These are phyloP conservation scores for Muntiacus muntjak DNA, from an alignment of 2,113 vertebrate species.

Conservation along the genomic window DNA sequence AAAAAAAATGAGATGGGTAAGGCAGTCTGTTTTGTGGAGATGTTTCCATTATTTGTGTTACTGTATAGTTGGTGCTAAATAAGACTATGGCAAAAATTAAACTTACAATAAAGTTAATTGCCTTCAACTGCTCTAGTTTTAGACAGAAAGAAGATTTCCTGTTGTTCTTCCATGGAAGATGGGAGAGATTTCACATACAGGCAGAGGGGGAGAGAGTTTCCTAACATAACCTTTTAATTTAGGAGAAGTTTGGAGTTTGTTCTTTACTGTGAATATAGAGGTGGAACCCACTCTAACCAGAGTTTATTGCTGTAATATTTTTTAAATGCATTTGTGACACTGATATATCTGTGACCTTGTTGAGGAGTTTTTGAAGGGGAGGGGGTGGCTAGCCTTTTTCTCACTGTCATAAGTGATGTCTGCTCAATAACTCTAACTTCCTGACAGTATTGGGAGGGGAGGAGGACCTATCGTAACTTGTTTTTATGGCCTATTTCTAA, in stretches of 20 bases:
- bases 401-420: background rate
- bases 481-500: background rate
- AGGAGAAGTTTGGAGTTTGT: slow-evolving; percentile 32
- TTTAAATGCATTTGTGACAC: slow-evolving; percentile 13
- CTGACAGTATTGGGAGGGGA: background rate
- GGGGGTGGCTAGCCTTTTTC: background rate
- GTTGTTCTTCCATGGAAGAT: background rate
- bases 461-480: background rate
- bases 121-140: background rate
- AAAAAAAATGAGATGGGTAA: slow-evolving; percentile 61
- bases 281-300: background rate
- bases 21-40: slow-evolving; percentile 56
- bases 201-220: background rate
- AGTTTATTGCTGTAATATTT: slow-evolving; percentile 31
- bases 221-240: background rate
- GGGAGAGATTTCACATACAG: background rate
- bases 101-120: slow-evolving; percentile 43
- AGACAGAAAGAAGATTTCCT: slow-evolving; percentile 30
- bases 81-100: slow-evolving; percentile 43
- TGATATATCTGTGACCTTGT: slow-evolving; percentile 35
- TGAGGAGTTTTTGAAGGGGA: background rate
- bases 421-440: background rate
- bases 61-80: slow-evolving; percentile 40
- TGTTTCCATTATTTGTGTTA: background rate
- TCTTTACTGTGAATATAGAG: slow-evolving; percentile 40